Conservation (phyloP, 2,113 vertebrate species). For the Protobothrops flavoviridis region DNA sequence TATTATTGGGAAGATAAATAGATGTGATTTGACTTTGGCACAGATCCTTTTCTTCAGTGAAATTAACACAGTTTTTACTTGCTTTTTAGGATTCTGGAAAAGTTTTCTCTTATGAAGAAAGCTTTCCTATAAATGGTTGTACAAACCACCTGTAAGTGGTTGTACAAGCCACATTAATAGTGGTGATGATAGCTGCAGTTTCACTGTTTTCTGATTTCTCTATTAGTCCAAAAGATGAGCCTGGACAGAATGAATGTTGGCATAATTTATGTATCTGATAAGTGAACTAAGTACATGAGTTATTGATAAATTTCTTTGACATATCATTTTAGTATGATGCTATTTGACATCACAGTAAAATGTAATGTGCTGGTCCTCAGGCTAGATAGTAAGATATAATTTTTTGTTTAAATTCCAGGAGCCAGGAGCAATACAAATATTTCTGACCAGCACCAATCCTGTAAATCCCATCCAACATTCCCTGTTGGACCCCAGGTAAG, state of each 20-base stretch:
- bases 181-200: conserved; percentile 65
- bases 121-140: conserved; percentile 74
- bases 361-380: conserved; percentile 59
- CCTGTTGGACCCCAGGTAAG: conserved; percentile 92
- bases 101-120: neutral
- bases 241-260: conserved; percentile 64
- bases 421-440: conserved; percentile 83
- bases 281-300: conserved; percentile 70
- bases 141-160: conserved; percentile 74
- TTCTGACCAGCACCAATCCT: conserved; percentile 83
- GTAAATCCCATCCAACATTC: conserved; percentile 85
- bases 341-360: conserved; percentile 67
- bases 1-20: conserved; percentile 38
- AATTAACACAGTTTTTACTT: conserved; percentile 74
- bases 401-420: conserved; percentile 76
- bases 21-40: conserved; percentile 49
- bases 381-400: conserved; percentile 65
- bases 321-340: conserved; percentile 67
- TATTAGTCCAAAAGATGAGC: conserved; percentile 72
- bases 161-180: conserved; percentile 66
- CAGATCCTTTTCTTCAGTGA: conserved; percentile 63
- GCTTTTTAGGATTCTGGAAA: conserved; percentile 45
- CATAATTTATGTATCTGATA: conserved; percentile 81
- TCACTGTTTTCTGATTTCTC: conserved; percentile 70
- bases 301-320: conserved; percentile 86